Base-by-base conservation (phyloP, 2,113 vertebrate species). In the Poeciliopsis retropinna region DNA sequence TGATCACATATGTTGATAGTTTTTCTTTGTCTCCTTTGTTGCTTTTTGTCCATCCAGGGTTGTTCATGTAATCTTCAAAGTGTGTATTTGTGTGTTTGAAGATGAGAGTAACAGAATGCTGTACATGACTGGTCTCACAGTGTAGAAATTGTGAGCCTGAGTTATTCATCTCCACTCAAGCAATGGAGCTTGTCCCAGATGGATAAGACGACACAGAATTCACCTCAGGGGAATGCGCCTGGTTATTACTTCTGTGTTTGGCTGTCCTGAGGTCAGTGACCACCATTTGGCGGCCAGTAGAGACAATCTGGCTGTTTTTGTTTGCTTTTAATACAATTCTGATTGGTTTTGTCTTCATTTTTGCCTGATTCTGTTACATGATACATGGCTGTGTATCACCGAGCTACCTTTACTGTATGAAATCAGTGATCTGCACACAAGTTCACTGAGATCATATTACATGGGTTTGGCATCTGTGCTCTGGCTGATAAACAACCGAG, bases 161-260 rank as follows among this genome's bases (percentile, higher is more conserved):
- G 82, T 84, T 87, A 86, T 87, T 81, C 87, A 79, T 89, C 86
- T 90, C 71, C 70, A 68, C 34, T 57, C 76, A 37, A 77, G 84
- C 76, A 10, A 76, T 3, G 71, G 34, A 25, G 77, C 79, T 47
- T 30, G 60, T 84, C 88, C 86, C 86, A 64, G 60, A 70, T 60
- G 89, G 88, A 86, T 87, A 80, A 64, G 57, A 86, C 78, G 82
- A 85, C 82, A 73, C 63, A 75, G 81, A 85, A 32, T n/a, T 68
- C 51, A 54, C 67, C 82, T 78, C 84, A 47, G 15, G 90, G 85
- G 86, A 87, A 32, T 61, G 22, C 22, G 78, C 32, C 81, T 72
- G 88, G 87, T 89, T 90, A 92, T 93, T 92, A 83, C 83, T 75
- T 83, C 78, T 47, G 82, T 81, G 84, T 81, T 84, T 74, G 75